Percentiles rank a stretch among this genome's conserved stretches.
These are phyloP conservation scores for Notoglanidium macrostoma DNA, from an alignment of 2,797 vertebrate genomes.

Conservation along the genomic window DNA sequence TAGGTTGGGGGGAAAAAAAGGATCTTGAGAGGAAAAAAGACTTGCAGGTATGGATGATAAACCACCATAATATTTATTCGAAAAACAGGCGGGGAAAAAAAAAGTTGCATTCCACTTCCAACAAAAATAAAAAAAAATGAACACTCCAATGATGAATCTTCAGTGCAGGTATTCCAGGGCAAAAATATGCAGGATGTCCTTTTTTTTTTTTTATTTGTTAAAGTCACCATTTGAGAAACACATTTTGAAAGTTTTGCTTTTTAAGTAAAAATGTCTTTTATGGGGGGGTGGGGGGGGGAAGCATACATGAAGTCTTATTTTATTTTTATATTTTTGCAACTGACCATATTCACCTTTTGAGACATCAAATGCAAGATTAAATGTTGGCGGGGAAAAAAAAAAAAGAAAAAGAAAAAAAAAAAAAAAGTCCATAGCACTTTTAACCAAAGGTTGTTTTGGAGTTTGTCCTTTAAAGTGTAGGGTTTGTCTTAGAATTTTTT, in stretches of 20 bases:
- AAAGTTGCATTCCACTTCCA: slow-evolving; percentile 1
- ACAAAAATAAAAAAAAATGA: not conserved
- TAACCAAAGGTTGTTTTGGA: slow-evolving; percentile 8
- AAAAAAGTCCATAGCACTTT: slow-evolving; percentile 20
- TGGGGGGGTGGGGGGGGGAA: too few species aligned
- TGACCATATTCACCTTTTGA: slow-evolving; percentile 5
- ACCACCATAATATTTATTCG: not conserved
- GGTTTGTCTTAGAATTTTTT: not conserved
- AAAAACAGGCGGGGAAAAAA: not conserved
- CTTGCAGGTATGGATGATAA: too few species aligned
- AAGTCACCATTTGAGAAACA: slow-evolving; percentile 11
- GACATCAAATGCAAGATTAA: slow-evolving; percentile 15
- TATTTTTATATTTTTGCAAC: slow-evolving; percentile 15
- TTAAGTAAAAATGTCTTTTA: not conserved
- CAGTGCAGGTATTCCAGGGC: slow-evolving; percentile 7
- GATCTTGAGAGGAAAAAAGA: not conserved
- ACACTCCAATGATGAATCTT: slow-evolving; percentile 19
- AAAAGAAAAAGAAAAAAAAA: not conserved
- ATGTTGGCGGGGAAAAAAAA: not conserved
- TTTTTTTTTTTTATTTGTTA: not conserved
- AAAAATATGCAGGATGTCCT: slow-evolving; percentile 25
- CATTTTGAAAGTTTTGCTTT: not conserved
- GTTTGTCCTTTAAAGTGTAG: slow-evolving; percentile 9
- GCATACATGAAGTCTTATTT: not conserved
- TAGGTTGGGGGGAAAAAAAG: not conserved